These are phyloP conservation scores for Baronia brevicornis DNA, from an alignment of 2,888 invertebrate genomes.

Conservation along the genomic window DNA sequence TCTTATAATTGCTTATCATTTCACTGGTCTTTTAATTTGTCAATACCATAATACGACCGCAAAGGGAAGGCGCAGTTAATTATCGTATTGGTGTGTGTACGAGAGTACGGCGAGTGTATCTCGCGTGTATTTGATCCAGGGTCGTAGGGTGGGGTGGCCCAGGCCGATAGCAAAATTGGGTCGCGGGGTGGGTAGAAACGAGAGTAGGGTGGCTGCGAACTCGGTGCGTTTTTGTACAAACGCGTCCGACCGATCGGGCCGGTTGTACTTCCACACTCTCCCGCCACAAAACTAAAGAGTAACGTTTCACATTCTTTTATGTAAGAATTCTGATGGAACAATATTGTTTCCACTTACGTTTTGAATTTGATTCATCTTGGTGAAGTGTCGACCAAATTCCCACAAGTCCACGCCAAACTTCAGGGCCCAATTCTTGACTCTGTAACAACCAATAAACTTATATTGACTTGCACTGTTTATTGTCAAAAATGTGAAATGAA, in stretches of 20 bases:
- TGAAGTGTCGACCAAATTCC: slow-evolving; percentile 91
- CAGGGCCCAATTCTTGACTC: slow-evolving; percentile 94
- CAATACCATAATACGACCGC: slow-evolving; percentile 10
- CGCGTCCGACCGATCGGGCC: slow-evolving; percentile 48
- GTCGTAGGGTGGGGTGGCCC: slow-evolving; percentile 21
- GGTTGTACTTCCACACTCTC: too few species aligned
- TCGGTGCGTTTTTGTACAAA: slow-evolving; percentile 51
- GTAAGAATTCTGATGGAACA: too few species aligned
- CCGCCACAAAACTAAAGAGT: too few species aligned
- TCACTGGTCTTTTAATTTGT: slow-evolving; percentile 2
- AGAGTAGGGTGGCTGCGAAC: slow-evolving; percentile 31
- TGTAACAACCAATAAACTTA: slow-evolving; percentile 79
- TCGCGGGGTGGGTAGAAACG: slow-evolving; percentile 29
- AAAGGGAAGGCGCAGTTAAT: slow-evolving; percentile 28
- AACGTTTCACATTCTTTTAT: too few species aligned
- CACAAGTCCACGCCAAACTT: slow-evolving; percentile 93
- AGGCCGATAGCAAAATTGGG: slow-evolving; percentile 43
- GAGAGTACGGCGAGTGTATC: slow-evolving; percentile 27
- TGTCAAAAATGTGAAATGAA: too few species aligned
- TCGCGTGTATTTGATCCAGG: slow-evolving; percentile 29
- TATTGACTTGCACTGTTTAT: too few species aligned
- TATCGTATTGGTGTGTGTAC: slow-evolving; percentile 24
- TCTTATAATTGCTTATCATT: too few species aligned
- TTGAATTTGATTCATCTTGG: slow-evolving; percentile 91
- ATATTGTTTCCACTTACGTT: slow-evolving; percentile 82